These are phyloP conservation scores for Stichodactyla mertensii DNA, from an alignment of 64 coral and sea anemone species.

Conservation along the genomic window DNA sequence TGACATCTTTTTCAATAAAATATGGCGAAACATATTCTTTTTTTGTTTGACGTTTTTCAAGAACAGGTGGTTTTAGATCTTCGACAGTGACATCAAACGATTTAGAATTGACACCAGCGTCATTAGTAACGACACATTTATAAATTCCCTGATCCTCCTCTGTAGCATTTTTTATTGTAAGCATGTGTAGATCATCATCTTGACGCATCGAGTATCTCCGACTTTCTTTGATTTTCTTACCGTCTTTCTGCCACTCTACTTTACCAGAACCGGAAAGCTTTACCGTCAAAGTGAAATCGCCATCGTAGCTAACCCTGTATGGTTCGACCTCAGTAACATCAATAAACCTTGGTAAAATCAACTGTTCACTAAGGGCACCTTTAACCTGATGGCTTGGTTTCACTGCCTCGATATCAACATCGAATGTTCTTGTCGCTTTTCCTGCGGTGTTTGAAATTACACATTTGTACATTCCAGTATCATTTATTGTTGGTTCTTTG, in stretches of 20 bases:
- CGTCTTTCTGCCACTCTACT: slow-evolving; percentile 80
- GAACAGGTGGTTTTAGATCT: slow-evolving; percentile 27
- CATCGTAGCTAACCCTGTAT: slow-evolving; percentile 37
- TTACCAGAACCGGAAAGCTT: slow-evolving; percentile 52
- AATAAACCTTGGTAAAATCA: slow-evolving; percentile 43
- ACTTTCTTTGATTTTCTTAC: slow-evolving; percentile 43
- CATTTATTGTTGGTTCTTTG: slow-evolving; percentile 50
- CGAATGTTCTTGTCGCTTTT: slow-evolving; percentile 70
- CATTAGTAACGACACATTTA: slow-evolving; percentile 68
- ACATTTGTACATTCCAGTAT: slow-evolving; percentile 73
- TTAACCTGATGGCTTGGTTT: slow-evolving; percentile 27
- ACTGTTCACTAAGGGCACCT: slow-evolving; percentile 32
- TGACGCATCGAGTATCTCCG: slow-evolving; percentile 62
- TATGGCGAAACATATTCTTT: slow-evolving; percentile 33
- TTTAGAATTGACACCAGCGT: slow-evolving; percentile 56
- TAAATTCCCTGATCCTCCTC: slow-evolving; percentile 54
- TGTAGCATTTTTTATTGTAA: slow-evolving; percentile 53
- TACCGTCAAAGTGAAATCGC: slow-evolving; percentile 66
- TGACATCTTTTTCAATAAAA: slow-evolving; percentile 44
- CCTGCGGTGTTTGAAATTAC: slow-evolving; percentile 58
- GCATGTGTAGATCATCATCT: slow-evolving; percentile 54
- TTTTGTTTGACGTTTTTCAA: slow-evolving; percentile 3
- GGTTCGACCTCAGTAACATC: slow-evolving; percentile 35
- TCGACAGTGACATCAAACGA: slow-evolving; percentile 70
- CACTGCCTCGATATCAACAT: slow-evolving; percentile 71